Evolutionary conservation across 92 coral and sea anemone genomes (phyloP).

Genomic region (Actinostola sp.): DNA sequence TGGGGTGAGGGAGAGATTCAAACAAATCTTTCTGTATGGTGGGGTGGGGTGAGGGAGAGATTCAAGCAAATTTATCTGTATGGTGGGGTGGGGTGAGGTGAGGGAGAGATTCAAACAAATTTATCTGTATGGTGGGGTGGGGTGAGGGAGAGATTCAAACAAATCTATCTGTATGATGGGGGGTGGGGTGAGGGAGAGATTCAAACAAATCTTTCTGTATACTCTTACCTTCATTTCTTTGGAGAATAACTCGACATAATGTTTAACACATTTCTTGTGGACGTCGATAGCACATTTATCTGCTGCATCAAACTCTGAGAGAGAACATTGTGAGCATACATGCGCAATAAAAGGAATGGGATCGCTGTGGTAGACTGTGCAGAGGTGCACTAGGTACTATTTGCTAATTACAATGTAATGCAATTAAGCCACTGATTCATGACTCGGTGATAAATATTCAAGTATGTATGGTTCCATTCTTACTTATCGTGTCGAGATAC

Average conservation of each 20-base stretch:
- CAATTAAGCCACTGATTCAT: background rate
- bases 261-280: constrained; percentile 24
- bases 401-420: background rate
- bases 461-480: background rate
- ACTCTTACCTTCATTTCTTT: constrained; percentile 41
- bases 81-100: no score
- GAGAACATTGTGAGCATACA: no score
- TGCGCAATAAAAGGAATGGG: background rate
- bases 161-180: no score
- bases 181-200: no score
- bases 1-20: no score
- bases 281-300: constrained; percentile 34
- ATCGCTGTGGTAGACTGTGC: background rate
- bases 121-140: no score
- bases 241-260: constrained; percentile 12
- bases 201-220: no score
- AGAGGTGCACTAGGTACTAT: background rate
- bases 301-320: background rate
- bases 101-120: no score
- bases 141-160: no score
- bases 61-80: no score
- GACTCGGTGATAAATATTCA: background rate
- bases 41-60: no score
- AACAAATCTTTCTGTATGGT: no score
- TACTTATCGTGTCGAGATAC: constrained; percentile 21